Base-by-base conservation (phyloP, 2,888 invertebrate species). In the Sipha maydis region DNA sequence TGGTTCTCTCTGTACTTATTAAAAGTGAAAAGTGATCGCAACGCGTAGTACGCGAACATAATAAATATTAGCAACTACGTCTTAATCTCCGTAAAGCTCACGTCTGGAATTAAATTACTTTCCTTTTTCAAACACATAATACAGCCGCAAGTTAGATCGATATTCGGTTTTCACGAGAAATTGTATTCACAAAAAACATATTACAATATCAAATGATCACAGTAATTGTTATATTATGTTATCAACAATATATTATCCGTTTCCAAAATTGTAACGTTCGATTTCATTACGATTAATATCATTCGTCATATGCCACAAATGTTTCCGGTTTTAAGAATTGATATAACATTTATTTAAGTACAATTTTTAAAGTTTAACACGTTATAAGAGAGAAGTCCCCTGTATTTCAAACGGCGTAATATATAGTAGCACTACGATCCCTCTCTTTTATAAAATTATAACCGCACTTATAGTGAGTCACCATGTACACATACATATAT, bases 391-490 rank as follows among this genome's bases (percentile, higher is more conserved):
- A 21, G 11, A 61, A 21, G 61, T 61, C 25, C 21, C 5, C 61
- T 21, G 25, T 61, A 21, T 25, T 61, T 61, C 61, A 25, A 21
- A 61, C 61, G 61, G 7, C 25, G 61, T 61, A 61, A 61, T 7
- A 61, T 19, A 19, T 25, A 61, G 21, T 8, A 48, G 21, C 61
- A 21, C 61, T 7, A 61, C 61, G 7, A 25, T 61, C 61, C 61
- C 61, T 61, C 25, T 61, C 61, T 25, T 61, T 21, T 61, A 61
- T 61, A 61, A 19, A n/a, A 69, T 69, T 34, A 61, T 56, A 25
- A 79, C 28, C 21, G 25, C 31, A 61, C 56, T 79, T 54, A 31
- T 4, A 31, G 25, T 79, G 56, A 79, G 79, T 79, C 79, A 61
- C 34, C 25, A 21, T 79, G 34, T 25, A 34, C 31, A 3, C 19